Base-by-base conservation (phyloP, 2,888 invertebrate genomes). In the Sphinx pinastri region DNA sequence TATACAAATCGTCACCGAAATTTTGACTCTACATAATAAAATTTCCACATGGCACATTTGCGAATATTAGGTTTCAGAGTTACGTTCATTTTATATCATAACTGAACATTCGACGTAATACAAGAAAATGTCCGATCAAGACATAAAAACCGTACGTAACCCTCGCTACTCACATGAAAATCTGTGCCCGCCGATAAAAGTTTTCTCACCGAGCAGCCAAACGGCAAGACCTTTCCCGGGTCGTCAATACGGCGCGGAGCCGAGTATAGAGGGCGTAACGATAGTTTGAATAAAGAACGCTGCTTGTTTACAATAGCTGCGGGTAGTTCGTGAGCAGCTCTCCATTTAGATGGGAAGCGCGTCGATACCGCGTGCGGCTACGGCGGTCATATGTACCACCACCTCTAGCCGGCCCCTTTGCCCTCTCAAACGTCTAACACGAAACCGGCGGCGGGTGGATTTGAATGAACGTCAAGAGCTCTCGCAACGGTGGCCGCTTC, bases 271-370 rank as follows among this genome's bases (percentile, higher is more conserved):
- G 86, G 87, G 88, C 88, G 88, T 88, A 82, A 88, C 88, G 86
- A 90, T 89, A 88, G 86, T 90, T 89, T 89, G 89, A 92, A 92
- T 91, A 91, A 87, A 88, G 87, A 90, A 88, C 86, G 86, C 84
- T 87, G 88, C 89, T 92, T 92, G 90, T 91, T 92, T 91, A 91
- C 89, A 90, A 92, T 91, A 87, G 90, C 91, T 90, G 88, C 89
- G 89, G 90, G 92, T 91, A 89, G 86, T 89, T 91, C 90, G 90
- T 91, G 92, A 91, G 86, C 86, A 85, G 84, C 86, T 89, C 90
- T 89, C 88, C 86, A 90, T 91, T 91, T 90, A 91, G 91, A 91
- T 90, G 88, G 86, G 86, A 87, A 88, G 84, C 84, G 87, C 88
- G 86, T 88, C 88, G 88, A 91, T 91, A 88, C 86, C 81, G 86